phyloP scores from a whole-genome alignment of 2,797 vertebrate species.

The Hydrolagus colliei region DNA sequence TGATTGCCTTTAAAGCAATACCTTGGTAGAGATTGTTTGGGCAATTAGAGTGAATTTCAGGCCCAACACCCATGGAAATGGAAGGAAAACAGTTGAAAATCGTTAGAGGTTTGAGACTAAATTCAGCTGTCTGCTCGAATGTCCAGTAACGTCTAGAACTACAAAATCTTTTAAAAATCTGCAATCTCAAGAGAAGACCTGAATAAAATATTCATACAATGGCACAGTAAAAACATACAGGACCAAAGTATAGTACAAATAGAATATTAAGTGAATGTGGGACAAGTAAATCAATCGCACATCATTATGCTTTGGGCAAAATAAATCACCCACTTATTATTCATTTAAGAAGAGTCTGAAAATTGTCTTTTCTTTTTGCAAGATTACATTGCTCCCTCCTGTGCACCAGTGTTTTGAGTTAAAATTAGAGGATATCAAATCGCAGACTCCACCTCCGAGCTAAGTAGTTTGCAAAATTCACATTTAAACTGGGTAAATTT shows the following conservation, averaged over 20 bases:
- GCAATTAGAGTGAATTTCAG: background rate
- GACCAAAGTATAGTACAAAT: constrained; percentile 22
- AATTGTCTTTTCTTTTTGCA: background rate
- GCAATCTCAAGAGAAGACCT: background rate
- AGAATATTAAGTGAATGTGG: constrained; percentile 28
- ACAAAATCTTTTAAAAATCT: background rate
- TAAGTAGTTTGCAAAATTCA: too few relatives aligned
- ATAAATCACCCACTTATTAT: constrained; percentile 17
- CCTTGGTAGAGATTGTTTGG: background rate
- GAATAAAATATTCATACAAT: background rate
- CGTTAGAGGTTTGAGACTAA: background rate
- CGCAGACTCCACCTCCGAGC: too few relatives aligned
- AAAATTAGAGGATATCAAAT: too few relatives aligned
- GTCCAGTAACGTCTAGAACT: background rate
- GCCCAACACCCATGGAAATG: too few relatives aligned
- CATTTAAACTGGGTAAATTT: too few relatives aligned
- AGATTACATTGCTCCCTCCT: background rate
- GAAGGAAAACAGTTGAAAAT: background rate
- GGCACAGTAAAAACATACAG: background rate
- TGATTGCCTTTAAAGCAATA: background rate
- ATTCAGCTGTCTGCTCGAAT: background rate
- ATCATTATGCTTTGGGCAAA: background rate
- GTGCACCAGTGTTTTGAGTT: background rate
- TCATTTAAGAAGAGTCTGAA: background rate
- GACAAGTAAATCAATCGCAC: background rate